Percentiles rank a stretch among this genome's conserved stretches.
Conservation (phyloP, 2,888 invertebrate species). For the Psylliodes chrysocephalus region DNA sequence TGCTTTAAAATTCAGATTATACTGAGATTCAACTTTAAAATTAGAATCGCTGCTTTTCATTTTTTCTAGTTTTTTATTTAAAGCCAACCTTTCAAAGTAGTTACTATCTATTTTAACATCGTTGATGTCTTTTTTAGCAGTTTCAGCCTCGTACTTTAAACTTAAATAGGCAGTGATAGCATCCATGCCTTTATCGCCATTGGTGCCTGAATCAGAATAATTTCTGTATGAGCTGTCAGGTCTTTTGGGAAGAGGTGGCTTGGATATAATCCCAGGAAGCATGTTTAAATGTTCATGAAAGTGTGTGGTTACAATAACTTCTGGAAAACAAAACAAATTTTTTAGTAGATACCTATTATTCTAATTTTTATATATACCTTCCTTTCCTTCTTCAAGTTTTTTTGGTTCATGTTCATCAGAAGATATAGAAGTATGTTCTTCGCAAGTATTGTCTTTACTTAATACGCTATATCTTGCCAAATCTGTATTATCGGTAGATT, state of each 20-base stretch:
- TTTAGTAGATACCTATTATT: too few relatives aligned
- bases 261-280: slow-evolving; percentile 57
- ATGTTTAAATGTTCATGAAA: slow-evolving; percentile 40
- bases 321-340: slow-evolving; percentile 18
- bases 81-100: slow-evolving; percentile 31
- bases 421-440: slow-evolving; percentile 45
- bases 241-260: slow-evolving; percentile 61
- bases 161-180: slow-evolving; percentile 53
- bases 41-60: background rate
- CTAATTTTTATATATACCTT: slow-evolving; percentile 6
- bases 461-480: slow-evolving; percentile 38
- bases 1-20: too few relatives aligned
- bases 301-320: background rate
- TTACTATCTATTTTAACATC: slow-evolving; percentile 27
- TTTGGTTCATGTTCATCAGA: slow-evolving; percentile 42
- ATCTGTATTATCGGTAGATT: slow-evolving; percentile 38
- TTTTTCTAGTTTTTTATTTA: slow-evolving; percentile 24
- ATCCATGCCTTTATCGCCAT: slow-evolving; percentile 33
- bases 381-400: slow-evolving; percentile 11
- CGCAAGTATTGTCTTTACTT: slow-evolving; percentile 46
- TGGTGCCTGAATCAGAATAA: slow-evolving; percentile 13
- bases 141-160: slow-evolving; percentile 46
- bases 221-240: slow-evolving; percentile 36
- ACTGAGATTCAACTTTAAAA: background rate
- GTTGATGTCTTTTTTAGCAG: slow-evolving; percentile 18